Percentiles rank a stretch among this genome's conserved stretches.
Conservation (phyloP, 2,888 invertebrate genomes). For the Panzeria rudis region DNA sequence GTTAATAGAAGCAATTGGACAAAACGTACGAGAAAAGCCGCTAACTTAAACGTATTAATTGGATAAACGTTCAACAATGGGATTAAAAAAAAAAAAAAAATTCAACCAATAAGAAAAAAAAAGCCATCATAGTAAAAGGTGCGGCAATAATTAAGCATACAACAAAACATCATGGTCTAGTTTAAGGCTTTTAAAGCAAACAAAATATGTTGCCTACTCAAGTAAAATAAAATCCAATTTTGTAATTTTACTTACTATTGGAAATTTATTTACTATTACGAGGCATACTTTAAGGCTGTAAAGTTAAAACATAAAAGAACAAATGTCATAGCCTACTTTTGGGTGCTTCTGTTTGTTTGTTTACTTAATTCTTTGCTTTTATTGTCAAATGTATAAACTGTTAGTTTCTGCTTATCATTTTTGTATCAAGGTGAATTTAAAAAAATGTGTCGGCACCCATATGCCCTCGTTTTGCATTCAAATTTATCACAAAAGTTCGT, state of each 20-base stretch:
- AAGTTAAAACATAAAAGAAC: background rate
- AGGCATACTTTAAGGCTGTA: background rate
- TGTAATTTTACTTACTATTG: background rate
- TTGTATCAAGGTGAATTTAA: conserved; percentile 15
- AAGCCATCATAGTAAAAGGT: conserved; percentile 1
- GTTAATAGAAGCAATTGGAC: background rate
- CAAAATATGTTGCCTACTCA: background rate
- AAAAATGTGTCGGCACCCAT: background rate
- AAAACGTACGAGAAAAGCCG: background rate
- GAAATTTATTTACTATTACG: background rate
- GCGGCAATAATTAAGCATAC: background rate
- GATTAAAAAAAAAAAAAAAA: conserved; percentile 4
- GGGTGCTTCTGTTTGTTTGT: conserved; percentile 4
- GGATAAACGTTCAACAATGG: conserved; percentile 30
- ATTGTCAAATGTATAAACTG: conserved; percentile 8
- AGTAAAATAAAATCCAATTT: conserved; percentile 34
- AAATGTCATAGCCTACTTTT: conserved; percentile 31
- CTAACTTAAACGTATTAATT: conserved; percentile 35
- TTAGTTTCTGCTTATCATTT: background rate
- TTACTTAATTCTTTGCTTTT: background rate
- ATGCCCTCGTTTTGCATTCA: background rate
- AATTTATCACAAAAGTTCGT: background rate
- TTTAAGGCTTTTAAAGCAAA: conserved; percentile 10
- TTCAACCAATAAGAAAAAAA: background rate
- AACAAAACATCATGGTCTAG: conserved; percentile 7